Percentiles rank a stretch among this genome's conserved stretches.
Evolutionary conservation across 2,888 invertebrate genomes (phyloP).

Genomic region (Minunthozetes semirufus): DNA sequence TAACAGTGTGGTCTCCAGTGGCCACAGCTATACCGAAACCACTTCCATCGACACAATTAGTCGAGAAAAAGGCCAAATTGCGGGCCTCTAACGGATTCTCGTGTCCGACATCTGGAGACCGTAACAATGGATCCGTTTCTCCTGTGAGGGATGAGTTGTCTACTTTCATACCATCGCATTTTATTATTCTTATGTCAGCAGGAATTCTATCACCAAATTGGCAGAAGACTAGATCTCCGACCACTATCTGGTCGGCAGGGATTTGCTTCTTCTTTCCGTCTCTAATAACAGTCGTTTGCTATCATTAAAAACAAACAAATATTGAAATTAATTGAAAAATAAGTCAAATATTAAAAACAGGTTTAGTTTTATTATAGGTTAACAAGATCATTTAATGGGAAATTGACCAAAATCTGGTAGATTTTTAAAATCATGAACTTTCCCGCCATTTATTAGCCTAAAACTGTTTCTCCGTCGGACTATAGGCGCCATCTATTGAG

Average conservation of each 20-base stretch:
- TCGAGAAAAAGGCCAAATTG: slow-evolving; percentile 91
- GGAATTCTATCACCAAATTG: slow-evolving; percentile 51
- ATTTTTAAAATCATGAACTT: no score
- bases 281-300: slow-evolving; percentile 39
- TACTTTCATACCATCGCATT: slow-evolving; percentile 84
- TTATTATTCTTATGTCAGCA: slow-evolving; percentile 49
- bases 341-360: no score
- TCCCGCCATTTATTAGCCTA: no score
- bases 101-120: slow-evolving; percentile 58
- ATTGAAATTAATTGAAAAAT: no score
- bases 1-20: slow-evolving; percentile 47
- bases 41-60: slow-evolving; percentile 78
- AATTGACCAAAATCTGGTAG: no score
- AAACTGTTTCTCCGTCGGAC: no score
- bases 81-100: slow-evolving; percentile 83
- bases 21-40: slow-evolving; percentile 44
- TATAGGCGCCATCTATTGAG: no score
- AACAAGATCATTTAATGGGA: no score
- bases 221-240: slow-evolving; percentile 50
- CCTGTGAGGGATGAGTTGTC: slow-evolving; percentile 93
- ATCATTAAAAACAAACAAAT: no score
- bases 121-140: slow-evolving; percentile 87
- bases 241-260: slow-evolving; percentile 49
- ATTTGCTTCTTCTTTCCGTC: slow-evolving; percentile 47
- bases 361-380: no score